Percentiles rank a stretch among this genome's conserved stretches.
Conservation (phyloP, 2,888 invertebrate genomes). For the Dicranocentrus wangi region DNA sequence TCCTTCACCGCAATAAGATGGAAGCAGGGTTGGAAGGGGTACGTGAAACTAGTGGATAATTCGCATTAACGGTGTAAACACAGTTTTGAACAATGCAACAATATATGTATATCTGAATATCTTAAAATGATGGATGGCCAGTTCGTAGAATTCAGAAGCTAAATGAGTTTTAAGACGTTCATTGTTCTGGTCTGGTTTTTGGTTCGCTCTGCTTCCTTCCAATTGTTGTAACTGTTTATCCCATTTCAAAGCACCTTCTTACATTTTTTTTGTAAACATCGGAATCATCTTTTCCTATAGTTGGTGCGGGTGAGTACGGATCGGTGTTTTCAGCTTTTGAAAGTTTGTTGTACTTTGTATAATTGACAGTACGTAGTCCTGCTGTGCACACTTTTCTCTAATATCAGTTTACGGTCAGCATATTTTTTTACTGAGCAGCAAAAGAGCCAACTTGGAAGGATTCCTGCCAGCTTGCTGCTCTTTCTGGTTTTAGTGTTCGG, state of each 20-base stretch:
- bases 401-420: conserved; percentile 55
- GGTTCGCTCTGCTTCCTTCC: conserved; percentile 61
- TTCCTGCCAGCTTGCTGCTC: conserved; percentile 17
- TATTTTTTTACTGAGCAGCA: conserved; percentile 5
- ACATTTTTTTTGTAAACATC: conserved; percentile 1
- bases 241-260: conserved; percentile 28
- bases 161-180: conserved; percentile 27
- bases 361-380: conserved; percentile 32
- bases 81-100: conserved; percentile 9
- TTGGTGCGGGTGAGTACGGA: neutral
- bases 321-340: conserved; percentile 24
- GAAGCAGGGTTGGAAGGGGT: neutral
- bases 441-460: conserved; percentile 45
- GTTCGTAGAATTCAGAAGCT: conserved; percentile 8
- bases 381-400: conserved; percentile 28
- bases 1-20: neutral
- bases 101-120: neutral
- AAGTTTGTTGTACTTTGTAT: conserved; percentile 31
- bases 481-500: conserved; percentile 31
- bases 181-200: conserved; percentile 62
- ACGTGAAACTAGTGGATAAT: no score
- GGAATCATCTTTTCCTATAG: neutral
- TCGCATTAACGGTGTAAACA: conserved; percentile 43
- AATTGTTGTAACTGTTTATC: conserved; percentile 60
- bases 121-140: conserved; percentile 37